Base-by-base conservation (phyloP, 1,140 invertebrate species). In the Palaemon carinicauda region DNA sequence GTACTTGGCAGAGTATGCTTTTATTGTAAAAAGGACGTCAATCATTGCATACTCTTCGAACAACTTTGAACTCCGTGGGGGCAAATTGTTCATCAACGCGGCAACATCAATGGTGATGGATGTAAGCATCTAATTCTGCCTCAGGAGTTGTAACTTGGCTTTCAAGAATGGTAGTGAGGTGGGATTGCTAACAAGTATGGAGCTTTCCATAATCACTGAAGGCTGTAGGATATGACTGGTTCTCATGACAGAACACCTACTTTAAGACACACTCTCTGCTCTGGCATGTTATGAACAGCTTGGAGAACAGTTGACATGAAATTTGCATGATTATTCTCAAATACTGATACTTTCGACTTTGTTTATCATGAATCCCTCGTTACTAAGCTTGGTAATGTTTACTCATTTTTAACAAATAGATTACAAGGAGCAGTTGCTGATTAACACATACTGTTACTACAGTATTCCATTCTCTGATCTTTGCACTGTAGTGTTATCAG, bases 271-370 rank as follows among this genome's bases (percentile, higher is more conserved):
- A 81, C 21, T 81, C 79, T 31, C 53, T 41, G 21, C 24, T 81
- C 79, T 81, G 79, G 14, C 79, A 69, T 4, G 53, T 65, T 15
- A 81, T 81, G 79, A 81, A 81, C 56, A 81, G 29, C n/a, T 81
- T 81, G 12, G 79, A 81, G 27, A 80, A 69, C 19, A 81, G 79
- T 17, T 81, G 79, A 81, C 79, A 81, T n/a, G n/a, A n/a, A n/a
- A n/a, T n/a, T n/a, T n/a, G n/a, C n/a, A n/a, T n/a, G n/a, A n/a
- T n/a, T n/a, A n/a, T n/a, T n/a, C n/a, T n/a, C n/a, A n/a, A n/a
- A n/a, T n/a, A n/a, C n/a, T n/a, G n/a, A n/a, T n/a, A n/a, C n/a
- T n/a, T n/a, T n/a, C n/a, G n/a, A n/a, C n/a, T n/a, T n/a, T n/a
- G n/a, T n/a, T n/a, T n/a, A n/a, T n/a, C n/a, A n/a, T n/a, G n/a